A percentile compares a stretch with the other conserved stretches of the same genome.
These are phyloP conservation scores for Uloborus diversus DNA, from an alignment of 1,140 invertebrate species.

Conservation along the genomic window DNA sequence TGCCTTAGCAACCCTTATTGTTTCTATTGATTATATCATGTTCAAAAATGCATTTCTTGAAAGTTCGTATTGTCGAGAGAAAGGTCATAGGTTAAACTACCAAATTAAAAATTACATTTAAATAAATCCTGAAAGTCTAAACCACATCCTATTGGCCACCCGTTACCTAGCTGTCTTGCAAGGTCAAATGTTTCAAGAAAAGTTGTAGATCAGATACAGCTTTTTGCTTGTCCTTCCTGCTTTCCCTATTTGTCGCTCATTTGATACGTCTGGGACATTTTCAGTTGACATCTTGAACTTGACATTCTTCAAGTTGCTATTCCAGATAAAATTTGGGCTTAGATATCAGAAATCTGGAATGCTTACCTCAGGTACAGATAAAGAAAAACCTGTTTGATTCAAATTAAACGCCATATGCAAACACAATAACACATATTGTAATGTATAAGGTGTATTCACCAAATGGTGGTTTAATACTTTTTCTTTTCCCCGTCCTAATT, in stretches of 20 bases:
- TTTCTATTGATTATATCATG: too few species aligned
- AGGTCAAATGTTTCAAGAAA: neutral
- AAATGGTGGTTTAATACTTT: neutral
- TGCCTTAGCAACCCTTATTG: too few species aligned
- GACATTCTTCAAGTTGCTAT: neutral
- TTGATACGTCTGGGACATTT: neutral
- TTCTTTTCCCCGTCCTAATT: too few species aligned
- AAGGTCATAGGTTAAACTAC: too few species aligned
- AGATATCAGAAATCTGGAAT: neutral
- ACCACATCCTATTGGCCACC: too few species aligned
- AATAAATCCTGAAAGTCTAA: too few species aligned
- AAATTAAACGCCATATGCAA: neutral
- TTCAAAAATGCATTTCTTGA: too few species aligned
- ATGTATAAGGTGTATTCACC: neutral
- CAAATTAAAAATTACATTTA: too few species aligned
- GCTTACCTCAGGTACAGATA: neutral
- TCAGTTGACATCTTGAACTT: neutral
- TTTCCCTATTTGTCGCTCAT: neutral
- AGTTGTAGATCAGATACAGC: neutral
- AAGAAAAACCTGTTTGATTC: neutral
- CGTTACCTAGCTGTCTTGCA: too few species aligned
- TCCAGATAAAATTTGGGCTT: neutral
- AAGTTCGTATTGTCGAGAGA: too few species aligned
- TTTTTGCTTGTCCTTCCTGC: neutral
- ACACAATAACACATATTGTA: too few species aligned